A percentile compares a stretch with the other conserved stretches of the same genome.
phyloP scores from a whole-genome alignment of 2,888 invertebrate species.

The Micropterix aruncella region DNA sequence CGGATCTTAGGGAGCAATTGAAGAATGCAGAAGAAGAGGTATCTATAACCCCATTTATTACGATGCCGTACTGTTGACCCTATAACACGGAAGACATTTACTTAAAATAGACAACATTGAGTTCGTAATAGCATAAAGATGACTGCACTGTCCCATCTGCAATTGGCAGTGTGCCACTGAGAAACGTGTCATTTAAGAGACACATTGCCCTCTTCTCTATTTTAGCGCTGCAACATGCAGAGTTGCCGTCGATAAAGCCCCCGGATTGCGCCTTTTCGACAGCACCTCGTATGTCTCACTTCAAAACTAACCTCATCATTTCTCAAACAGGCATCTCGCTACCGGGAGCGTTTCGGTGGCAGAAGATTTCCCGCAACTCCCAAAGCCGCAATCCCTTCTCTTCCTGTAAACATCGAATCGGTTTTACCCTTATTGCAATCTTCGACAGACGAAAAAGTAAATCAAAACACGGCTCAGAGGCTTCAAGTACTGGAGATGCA shows the following conservation, averaged over 20 bases:
- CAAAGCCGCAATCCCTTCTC: slow-evolving; percentile 18
- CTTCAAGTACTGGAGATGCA: slow-evolving; percentile 31
- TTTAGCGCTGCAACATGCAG: neutral
- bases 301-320: too few species aligned
- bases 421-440: slow-evolving; percentile 16
- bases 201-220: neutral
- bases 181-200: neutral
- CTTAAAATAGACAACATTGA: neutral
- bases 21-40: slow-evolving; percentile 90
- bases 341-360: slow-evolving; percentile 30
- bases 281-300: too few species aligned
- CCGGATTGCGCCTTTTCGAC: too few species aligned
- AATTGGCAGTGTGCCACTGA: neutral
- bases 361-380: slow-evolving; percentile 23
- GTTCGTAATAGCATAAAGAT: neutral
- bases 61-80: too few species aligned
- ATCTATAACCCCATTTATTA: slow-evolving; percentile 14
- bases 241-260: too few species aligned
- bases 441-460: slow-evolving; percentile 16
- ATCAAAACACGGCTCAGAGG: slow-evolving; percentile 22
- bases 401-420: slow-evolving; percentile 21
- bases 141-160: neutral
- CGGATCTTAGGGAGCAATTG: slow-evolving; percentile 84
- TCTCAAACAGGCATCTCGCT: slow-evolving; percentile 36
- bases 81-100: too few species aligned